These are phyloP conservation scores for Exephanes ischioxanthus DNA, from an alignment of 2,888 invertebrate species.

Conservation along the genomic window DNA sequence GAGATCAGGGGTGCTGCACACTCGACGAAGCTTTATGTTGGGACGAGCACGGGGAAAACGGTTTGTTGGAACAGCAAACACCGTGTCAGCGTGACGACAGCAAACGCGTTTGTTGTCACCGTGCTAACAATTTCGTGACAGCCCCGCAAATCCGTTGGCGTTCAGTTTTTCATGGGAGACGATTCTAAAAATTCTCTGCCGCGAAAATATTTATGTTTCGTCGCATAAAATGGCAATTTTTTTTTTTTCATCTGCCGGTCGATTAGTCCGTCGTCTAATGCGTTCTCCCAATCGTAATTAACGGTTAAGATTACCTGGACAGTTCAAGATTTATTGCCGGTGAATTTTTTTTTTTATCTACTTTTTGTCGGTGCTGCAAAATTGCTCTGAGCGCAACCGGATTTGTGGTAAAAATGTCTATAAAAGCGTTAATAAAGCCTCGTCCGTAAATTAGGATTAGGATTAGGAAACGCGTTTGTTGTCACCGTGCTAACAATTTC, in stretches of 20 bases:
- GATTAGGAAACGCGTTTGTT: no score
- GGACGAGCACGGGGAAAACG: background rate
- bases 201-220: no score
- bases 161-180: background rate
- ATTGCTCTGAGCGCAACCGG: background rate
- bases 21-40: background rate
- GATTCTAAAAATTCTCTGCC: background rate
- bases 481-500: no score
- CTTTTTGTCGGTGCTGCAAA: background rate
- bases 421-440: constrained; percentile 29
- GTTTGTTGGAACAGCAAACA: background rate
- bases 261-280: background rate
- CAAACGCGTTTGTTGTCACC: background rate
- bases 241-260: background rate
- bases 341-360: background rate
- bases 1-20: background rate
- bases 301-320: background rate
- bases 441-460: constrained; percentile 39
- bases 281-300: background rate
- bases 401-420: background rate
- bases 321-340: background rate
- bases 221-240: background rate
- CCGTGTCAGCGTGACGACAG: background rate
- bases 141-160: background rate
- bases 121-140: background rate